Base-by-base conservation (phyloP, 2,797 vertebrate species). In the Falco biarmicus region DNA sequence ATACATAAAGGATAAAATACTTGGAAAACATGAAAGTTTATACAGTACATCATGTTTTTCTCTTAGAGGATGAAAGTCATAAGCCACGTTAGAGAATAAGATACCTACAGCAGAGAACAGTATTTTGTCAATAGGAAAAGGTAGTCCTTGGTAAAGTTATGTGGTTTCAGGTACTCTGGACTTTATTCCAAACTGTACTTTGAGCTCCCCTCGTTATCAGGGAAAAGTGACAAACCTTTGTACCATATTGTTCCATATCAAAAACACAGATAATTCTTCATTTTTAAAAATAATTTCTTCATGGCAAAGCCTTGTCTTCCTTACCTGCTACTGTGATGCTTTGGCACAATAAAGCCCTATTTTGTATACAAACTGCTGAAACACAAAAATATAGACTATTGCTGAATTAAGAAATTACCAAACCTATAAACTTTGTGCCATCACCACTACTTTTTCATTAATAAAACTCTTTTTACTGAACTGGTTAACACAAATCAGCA, bases 41-140 rank as follows among this genome's bases (percentile, higher is more conserved):
- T 22, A 20, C 1, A 20, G 7, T 20, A 22, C 4, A 43, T 29
- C 0, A 25, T 0, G 21, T 37, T 65, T 53, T 75, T 77, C 19
- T 32, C 64, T 94, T 93, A 84, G 34, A 80, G 37, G 26, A 84
- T 78, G 51, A 94, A 95, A 95, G 18, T 18, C 21, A 69, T 70
- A 79, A 95, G 21, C 53, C 8, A 26, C 79, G 10, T 73, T 79
- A 95, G 85, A 75, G 83, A 64, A 57, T 25, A 16, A 80, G 34
- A 22, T 13, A 29, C 7, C 10, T 60, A 43, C 13, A 92, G 70
- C 22, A 84, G 48, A 83, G 22, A 81, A 65, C 5, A 73, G 9
- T 56, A 60, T 82, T 76, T 89, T 77, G 15, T 54, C 59, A 64
- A 15, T 28, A 75, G 21, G 45, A 75, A 77, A 78, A 75, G 2